Conservation (phyloP, 2,113 vertebrate species). For the Psettodes erumei region DNA sequence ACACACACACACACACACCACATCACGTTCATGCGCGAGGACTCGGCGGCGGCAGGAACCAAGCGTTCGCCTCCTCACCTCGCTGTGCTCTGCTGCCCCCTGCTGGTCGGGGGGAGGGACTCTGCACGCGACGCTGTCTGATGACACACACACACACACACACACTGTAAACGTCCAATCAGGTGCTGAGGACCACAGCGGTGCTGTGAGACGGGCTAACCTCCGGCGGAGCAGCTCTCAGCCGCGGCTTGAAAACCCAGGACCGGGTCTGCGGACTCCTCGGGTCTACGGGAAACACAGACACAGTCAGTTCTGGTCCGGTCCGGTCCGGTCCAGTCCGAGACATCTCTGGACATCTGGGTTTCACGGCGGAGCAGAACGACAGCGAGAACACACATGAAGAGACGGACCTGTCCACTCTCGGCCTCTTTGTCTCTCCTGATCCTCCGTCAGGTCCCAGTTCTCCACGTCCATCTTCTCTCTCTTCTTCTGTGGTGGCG, state of each 20-base stretch:
- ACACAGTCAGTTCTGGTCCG: too few relatives aligned
- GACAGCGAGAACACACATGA: too few relatives aligned
- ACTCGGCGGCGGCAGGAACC: too few relatives aligned
- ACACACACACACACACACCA: not conserved
- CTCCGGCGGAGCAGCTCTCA: conserved; percentile 13
- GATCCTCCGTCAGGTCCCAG: not conserved
- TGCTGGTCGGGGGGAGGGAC: conserved; percentile 37
- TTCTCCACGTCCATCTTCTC: not conserved
- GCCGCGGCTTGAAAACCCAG: conserved; percentile 21
- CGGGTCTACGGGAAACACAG: conserved; percentile 32
- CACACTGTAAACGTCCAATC: not conserved
- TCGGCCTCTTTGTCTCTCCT: conserved; percentile 35
- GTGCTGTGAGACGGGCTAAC: conserved; percentile 4
- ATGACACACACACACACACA: conserved; percentile 6
- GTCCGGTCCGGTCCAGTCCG: too few relatives aligned
- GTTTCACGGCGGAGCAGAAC: too few relatives aligned
- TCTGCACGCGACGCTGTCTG: conserved; percentile 1
- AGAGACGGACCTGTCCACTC: conserved; percentile 36
- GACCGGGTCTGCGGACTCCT: not conserved
- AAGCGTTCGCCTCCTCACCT: conserved; percentile 73
- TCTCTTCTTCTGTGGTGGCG: conserved; percentile 39
- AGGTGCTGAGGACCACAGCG: not conserved
- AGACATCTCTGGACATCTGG: too few relatives aligned
- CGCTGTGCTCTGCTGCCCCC: conserved; percentile 56
- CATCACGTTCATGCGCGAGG: too few relatives aligned